Evolutionary conservation across 2,113 vertebrate genomes (phyloP).

Genomic region (Stictonetta naevosa): DNA sequence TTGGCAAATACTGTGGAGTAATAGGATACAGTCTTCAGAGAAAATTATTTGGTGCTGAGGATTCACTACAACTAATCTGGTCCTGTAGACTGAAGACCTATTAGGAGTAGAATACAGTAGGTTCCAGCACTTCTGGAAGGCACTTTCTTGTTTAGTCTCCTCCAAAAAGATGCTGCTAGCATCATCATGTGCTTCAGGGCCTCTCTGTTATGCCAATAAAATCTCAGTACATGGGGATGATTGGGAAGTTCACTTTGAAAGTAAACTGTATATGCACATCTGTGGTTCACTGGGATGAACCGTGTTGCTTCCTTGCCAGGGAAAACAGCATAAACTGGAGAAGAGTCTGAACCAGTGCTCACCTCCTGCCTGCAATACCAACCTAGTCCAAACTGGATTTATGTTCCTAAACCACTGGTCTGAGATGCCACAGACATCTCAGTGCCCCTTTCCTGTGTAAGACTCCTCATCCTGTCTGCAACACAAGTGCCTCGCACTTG

Average conservation of each 20-base stretch:
- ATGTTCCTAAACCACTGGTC: neutral
- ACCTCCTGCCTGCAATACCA: neutral
- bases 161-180: neutral
- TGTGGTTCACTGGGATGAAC: neutral
- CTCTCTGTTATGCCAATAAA: neutral
- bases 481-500: neutral
- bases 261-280: neutral
- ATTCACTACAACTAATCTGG: neutral
- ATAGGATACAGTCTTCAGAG: neutral
- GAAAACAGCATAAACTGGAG: neutral
- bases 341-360: neutral
- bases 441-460: neutral
- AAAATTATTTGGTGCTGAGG: rapidly evolving
- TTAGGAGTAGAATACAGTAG: neutral
- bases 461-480: neutral
- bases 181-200: neutral
- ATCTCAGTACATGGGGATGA: neutral
- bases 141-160: neutral
- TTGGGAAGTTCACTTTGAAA: neutral
- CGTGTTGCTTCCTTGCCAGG: neutral
- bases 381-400: neutral
- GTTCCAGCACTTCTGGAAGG: neutral
- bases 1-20: neutral
- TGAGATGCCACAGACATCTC: neutral
- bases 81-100: neutral